Percentiles rank a stretch among this genome's conserved stretches.
These are phyloP conservation scores for Drosophila azteca DNA, from an alignment of 1,140 invertebrate species.

Conservation along the genomic window DNA sequence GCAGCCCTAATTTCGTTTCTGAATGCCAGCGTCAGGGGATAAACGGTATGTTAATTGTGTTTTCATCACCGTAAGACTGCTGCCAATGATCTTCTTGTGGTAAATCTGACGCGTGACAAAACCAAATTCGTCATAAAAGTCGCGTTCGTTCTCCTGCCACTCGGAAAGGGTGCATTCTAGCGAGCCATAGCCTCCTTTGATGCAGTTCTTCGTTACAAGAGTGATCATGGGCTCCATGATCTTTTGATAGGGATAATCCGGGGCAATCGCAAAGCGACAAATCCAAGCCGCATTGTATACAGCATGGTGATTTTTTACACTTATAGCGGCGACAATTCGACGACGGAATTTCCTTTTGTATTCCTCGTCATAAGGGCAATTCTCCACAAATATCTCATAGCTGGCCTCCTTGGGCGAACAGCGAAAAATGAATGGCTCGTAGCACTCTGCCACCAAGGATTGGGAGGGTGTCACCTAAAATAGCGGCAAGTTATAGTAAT, in stretches of 20 bases:
- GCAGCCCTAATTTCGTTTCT: conserved; percentile 63
- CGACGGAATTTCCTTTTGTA: conserved; percentile 72
- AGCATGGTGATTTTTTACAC: conserved; percentile 73
- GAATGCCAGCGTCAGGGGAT: conserved; percentile 52
- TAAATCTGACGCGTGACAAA: conserved; percentile 81
- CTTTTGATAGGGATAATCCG: conserved; percentile 69
- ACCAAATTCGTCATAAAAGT: conserved; percentile 72
- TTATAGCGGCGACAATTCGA: conserved; percentile 69
- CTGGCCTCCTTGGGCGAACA: conserved; percentile 71
- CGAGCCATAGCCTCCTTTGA: conserved; percentile 58
- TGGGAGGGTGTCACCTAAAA: conserved; percentile 70
- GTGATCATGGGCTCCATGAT: conserved; percentile 77
- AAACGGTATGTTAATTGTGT: conserved; percentile 71
- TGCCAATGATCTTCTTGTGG: conserved; percentile 81
- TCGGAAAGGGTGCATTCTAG: conserved; percentile 78
- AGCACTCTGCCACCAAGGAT: conserved; percentile 77
- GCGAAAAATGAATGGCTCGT: conserved; percentile 79
- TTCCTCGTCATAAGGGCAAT: conserved; percentile 60
- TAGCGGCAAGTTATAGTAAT: not conserved
- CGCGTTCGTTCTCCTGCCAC: conserved; percentile 78
- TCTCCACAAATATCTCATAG: conserved; percentile 74
- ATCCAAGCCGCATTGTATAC: conserved; percentile 81
- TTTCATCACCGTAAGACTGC: conserved; percentile 76
- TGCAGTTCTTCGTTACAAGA: conserved; percentile 62
- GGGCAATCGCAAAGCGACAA: conserved; percentile 77